Base-by-base conservation (phyloP, 2,888 invertebrate species). In the Halictus quadricinctus region DNA sequence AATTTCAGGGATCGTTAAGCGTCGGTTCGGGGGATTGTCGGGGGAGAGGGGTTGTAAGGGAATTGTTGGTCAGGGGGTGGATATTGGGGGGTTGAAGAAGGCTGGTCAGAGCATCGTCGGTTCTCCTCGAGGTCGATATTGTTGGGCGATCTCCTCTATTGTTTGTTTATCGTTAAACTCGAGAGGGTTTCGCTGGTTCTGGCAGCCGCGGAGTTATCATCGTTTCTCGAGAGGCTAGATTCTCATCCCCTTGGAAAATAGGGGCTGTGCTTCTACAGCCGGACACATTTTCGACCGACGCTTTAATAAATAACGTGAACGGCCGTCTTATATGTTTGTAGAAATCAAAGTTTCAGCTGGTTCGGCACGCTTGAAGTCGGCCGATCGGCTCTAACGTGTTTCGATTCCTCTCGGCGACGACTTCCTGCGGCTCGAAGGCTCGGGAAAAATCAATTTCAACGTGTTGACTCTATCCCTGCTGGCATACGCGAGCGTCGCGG, bases 91-190 rank as follows among this genome's bases (percentile, higher is more conserved):
- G 21, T 36, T 21, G 21, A 43, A 21, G 69, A 18, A 21, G 41
- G n/a, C 12, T 12, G 69, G 69, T 69, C 36, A n/a, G 36, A 41
- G n/a, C 15, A 41, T 50, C 72, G 60, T 50, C 79, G 60, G 50
- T 50, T 12, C 43, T 72, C 64, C 54, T 54, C 54, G 64, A 18
- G 54, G 46, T 66, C 54, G 43, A 36, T 43, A 79, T 41, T 41
- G n/a, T 8, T 41, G 15, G 29, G 29, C 70, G 5, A 18, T 12
- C 46, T 15, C 15, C 36, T 25, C 50, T 64, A 64, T 80, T 80
- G 64, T 80, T 80, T 80, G 69, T 80, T 80, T 75, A 80, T 80
- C 80, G 76, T 81, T 76, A 72, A 60, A 41, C 12, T 41, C 69
- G 41, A 41, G 21, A 21, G 21, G 69, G 21, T 18, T n/a, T 12